Base-by-base conservation (phyloP, 2,888 invertebrate genomes). In the Dione juno region DNA sequence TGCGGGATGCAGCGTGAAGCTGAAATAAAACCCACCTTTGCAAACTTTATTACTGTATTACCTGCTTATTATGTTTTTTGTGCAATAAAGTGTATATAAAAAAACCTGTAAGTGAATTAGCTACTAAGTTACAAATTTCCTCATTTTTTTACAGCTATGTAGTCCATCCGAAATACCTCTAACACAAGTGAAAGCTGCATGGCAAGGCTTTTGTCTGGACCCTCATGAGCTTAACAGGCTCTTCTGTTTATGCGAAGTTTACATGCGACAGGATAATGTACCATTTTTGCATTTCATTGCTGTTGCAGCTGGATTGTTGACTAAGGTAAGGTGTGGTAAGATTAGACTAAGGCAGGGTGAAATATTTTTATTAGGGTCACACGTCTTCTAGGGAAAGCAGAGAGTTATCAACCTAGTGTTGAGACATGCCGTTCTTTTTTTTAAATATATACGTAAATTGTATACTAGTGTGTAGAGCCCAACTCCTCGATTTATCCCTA, bases 221-320 rank as follows among this genome's bases (percentile, higher is more conserved):
- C 91, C 94, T 37, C 86, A 94, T 58, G 95, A 96, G 78, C 86
- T 97, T 75, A 94, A 94, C 73, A 93, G 96, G 76, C 94, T 97
- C 54, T 87, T 96, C 67, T 94, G 95, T 74, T 94, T 97, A 19
- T 96, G 96, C 5, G 95, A 95, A 75, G 96, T 97, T 72, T 93
- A 93, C 69, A 43, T 78, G 52, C 89, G 94, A 21, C 86, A 90
- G n/a, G 93, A 94, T 0, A 89, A 93, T 2, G 95, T 97, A 48
- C 95, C 96, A 16, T 96, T 96, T 92, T 88, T 96, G 71, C 94
- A 96, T 77, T 96, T 97, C 81, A 89, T 97, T 40, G 95, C 96
- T 0, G 94, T 97, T 0, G 96, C 97, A 74, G 95, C 94, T 0
- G 96, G 95, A 0, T 87, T 95, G 71, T 81, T 96, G 45, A 95